Evolutionary conservation across 2,797 vertebrate species (phyloP), one percentile per base, ranked within the genome.

Genomic region (Darevskia mixta): DNA sequence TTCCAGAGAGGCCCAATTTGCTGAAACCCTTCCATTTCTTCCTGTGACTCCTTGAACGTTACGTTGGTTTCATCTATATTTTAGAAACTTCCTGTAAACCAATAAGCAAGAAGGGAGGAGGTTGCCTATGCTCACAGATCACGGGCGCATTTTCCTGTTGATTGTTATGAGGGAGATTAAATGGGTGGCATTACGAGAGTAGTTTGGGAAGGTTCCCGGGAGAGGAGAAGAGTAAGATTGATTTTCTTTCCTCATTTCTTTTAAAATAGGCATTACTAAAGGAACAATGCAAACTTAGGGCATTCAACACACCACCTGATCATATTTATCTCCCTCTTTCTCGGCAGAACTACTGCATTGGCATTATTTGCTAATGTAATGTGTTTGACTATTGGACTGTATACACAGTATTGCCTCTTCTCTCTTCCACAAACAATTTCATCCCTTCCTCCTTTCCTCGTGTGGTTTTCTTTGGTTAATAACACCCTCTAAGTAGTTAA

Each of bases 391-490:
- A 5, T 73, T 69, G 92, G n/a, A n/a, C 61, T 88, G n/a, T 29
- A 82, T 38, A 91, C 25, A 83, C n/a, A 90, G 71, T 23, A 9
- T 49, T 90, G 4, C 7, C 45, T 1, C 66, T 85, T 13, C 41
- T 91, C 38, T 79, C 72, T 90, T 91, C 49, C 85, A 85, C 45
- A 94, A 93, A 93, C 45, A 94, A 93, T 93, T 89, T 49, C 90
- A 77, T 55, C 58, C 41, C 55, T 86, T 38, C 61, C 41, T 71
- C 67, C 8, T 86, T 58, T 58, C 43, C 10, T 89, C 0, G 0
- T 25, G 29, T 82, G 80, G 2, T 29, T 90, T 93, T 82, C 82
- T 27, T 88, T 67, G 66, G 38, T 88, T 94, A 92, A 81, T 86
- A 87, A 88, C 35, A 80, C 9, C 55, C 69, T 9, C 0, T 76